phyloP scores from a whole-genome alignment of 53 echinoderm and acorn worm species.

The Apostichopus leukothele region DNA sequence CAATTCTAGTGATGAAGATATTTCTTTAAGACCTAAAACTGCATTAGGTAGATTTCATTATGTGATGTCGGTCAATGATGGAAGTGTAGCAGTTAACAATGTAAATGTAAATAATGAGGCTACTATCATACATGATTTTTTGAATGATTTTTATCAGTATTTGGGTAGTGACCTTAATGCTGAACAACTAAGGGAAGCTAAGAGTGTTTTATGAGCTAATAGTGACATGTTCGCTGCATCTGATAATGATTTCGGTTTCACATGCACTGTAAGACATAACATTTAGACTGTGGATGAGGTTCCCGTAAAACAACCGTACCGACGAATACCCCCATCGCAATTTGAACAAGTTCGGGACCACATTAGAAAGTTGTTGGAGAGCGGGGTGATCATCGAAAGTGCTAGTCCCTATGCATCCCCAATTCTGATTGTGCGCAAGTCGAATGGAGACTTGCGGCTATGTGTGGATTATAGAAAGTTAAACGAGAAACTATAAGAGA shows the following conservation, averaged over 20 bases:
- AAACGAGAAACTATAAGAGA: constrained; percentile 30
- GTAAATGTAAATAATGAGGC: no score
- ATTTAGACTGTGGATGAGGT: neutral
- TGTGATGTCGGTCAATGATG: no score
- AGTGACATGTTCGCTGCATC: no score
- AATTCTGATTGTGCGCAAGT: constrained; percentile 41
- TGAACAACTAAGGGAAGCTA: no score
- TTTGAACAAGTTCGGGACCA: constrained; percentile 44
- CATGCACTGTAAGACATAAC: constrained; percentile 20
- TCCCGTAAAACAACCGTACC: constrained; percentile 34
- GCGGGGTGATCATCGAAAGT: constrained; percentile 39
- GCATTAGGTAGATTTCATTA: no score
- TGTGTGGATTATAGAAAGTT: constrained; percentile 49
- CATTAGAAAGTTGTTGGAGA: constrained; percentile 22
- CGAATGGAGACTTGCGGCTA: constrained; percentile 17
- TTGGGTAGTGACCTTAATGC: no score
- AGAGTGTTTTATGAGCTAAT: no score
- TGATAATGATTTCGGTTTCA: constrained; percentile 32
- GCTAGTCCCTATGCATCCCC: constrained; percentile 56
- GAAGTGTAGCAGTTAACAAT: no score
- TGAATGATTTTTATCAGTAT: no score
- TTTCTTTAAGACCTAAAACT: no score
- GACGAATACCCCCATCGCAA: constrained; percentile 42
- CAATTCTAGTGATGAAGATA: no score
- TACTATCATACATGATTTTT: no score